phyloP scores from a whole-genome alignment of 2,797 vertebrate genomes.

The Lindbergichthys nudifrons region DNA sequence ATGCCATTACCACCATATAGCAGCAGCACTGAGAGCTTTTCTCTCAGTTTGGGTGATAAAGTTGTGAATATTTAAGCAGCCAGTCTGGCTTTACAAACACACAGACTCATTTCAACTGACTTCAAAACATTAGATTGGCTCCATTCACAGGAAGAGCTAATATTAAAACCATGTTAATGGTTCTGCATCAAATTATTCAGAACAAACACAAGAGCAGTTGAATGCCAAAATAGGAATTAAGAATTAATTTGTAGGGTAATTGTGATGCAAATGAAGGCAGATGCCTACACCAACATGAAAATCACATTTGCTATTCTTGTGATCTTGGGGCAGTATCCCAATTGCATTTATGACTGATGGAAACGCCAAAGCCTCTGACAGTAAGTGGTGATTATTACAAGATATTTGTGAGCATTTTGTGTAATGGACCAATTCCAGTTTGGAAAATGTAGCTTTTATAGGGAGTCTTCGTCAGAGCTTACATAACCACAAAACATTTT shows the following conservation, averaged over 20 bases:
- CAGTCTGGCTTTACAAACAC: conserved; percentile 49
- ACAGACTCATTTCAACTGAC: conserved; percentile 50
- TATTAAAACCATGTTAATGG: conserved; percentile 52
- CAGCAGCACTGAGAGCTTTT: conserved; percentile 14
- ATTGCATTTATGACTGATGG: conserved; percentile 37
- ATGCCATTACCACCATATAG: conserved; percentile 22
- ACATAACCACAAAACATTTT: conserved; percentile 19
- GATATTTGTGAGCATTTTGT: conserved; percentile 23
- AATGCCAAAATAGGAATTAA: conserved; percentile 71
- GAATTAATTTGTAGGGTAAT: conserved; percentile 66
- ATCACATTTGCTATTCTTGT: conserved; percentile 49
- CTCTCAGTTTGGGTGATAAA: conserved; percentile 51
- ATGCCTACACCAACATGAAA: conserved; percentile 57
- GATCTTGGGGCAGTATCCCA: conserved; percentile 33
- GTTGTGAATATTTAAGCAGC: conserved; percentile 66
- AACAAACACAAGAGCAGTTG: conserved; percentile 58
- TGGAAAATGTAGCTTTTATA: neutral
- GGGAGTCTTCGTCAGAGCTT: neutral
- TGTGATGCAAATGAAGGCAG: conserved; percentile 70
- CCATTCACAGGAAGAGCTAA: conserved; percentile 53
- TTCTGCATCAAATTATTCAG: conserved; percentile 61
- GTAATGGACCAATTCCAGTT: conserved; percentile 26
- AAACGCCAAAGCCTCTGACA: conserved; percentile 23
- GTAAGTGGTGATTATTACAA: conserved; percentile 4
- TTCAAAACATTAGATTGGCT: conserved; percentile 58